Conservation (phyloP, 2,888 invertebrate genomes). For the Orgyia antiqua region DNA sequence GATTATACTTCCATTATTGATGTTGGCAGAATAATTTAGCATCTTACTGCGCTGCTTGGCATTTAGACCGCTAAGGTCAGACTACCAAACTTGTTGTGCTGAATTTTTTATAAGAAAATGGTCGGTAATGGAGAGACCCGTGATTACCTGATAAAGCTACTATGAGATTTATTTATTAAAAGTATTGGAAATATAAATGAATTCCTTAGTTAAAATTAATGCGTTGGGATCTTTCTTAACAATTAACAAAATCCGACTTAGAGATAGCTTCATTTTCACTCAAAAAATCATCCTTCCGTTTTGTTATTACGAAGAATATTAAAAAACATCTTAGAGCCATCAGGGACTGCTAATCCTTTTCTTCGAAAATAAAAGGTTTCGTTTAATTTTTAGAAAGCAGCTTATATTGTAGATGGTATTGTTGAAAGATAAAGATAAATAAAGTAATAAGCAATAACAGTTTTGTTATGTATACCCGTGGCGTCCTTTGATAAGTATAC, state of each 20-base stretch:
- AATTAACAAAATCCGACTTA: conserved; percentile 7
- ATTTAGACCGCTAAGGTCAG: conserved; percentile 25
- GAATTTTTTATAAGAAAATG: conserved; percentile 27
- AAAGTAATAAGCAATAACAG: conserved; percentile 46
- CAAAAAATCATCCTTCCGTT: conserved; percentile 8
- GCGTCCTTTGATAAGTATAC: too few species aligned
- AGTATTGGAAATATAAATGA: conserved; percentile 13
- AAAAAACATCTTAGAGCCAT: conserved; percentile 15
- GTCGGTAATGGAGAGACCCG: conserved; percentile 21
- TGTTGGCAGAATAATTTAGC: conserved; percentile 25
- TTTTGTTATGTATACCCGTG: conserved; percentile 15
- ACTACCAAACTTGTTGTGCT: conserved; percentile 17
- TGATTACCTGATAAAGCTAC: conserved; percentile 23
- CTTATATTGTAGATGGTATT: too few species aligned
- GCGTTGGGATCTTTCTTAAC: not conserved
- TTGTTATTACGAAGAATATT: conserved; percentile 12
- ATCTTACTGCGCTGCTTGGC: conserved; percentile 16
- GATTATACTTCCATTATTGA: conserved; percentile 25
- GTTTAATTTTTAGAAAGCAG: conserved; percentile 35
- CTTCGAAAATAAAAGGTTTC: conserved; percentile 37
- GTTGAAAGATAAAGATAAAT: conserved; percentile 45
- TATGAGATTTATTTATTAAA: conserved; percentile 14
- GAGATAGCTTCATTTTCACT: conserved; percentile 8
- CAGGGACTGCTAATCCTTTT: conserved; percentile 36
- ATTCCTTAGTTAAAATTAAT: conserved; percentile 7